Evolutionary conservation across 2,113 vertebrate genomes (phyloP).

Genomic region (Callipepla squamata): DNA sequence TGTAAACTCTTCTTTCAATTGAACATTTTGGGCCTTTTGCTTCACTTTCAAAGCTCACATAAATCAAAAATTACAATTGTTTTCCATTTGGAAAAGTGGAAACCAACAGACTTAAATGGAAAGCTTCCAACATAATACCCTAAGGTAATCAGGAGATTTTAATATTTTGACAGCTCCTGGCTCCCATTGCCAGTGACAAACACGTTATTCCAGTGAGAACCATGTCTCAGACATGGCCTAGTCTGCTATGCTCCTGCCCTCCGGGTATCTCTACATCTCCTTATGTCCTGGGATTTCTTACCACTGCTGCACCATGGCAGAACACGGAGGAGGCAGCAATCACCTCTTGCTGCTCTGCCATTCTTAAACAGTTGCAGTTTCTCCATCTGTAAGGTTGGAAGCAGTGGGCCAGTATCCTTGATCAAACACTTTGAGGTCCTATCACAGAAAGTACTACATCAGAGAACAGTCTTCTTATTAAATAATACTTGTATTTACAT

Average conservation of each 20-base stretch:
- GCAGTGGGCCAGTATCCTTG: not conserved
- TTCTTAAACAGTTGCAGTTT: not conserved
- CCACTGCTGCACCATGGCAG: not conserved
- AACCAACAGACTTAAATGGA: not conserved
- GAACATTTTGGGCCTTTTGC: not conserved
- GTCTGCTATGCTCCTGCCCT: not conserved
- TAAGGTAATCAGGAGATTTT: not conserved
- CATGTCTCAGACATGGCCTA: not conserved
- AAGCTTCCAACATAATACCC: not conserved
- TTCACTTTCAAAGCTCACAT: not conserved
- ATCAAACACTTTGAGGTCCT: not conserved
- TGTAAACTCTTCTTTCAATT: not conserved
- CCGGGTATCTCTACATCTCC: not conserved
- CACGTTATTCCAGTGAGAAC: not conserved
- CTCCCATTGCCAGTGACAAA: not conserved
- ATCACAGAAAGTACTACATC: not conserved
- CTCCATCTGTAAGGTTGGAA: not conserved
- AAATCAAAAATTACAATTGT: not conserved
- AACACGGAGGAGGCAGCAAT: not conserved
- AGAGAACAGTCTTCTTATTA: not conserved
- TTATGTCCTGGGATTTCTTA: rapidly evolving
- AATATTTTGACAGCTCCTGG: not conserved
- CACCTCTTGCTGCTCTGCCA: not conserved
- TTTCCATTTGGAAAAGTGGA: not conserved
- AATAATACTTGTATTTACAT: not conserved